Conservation (phyloP, 2,113 vertebrate species). For the Melanocharis versteri region DNA sequence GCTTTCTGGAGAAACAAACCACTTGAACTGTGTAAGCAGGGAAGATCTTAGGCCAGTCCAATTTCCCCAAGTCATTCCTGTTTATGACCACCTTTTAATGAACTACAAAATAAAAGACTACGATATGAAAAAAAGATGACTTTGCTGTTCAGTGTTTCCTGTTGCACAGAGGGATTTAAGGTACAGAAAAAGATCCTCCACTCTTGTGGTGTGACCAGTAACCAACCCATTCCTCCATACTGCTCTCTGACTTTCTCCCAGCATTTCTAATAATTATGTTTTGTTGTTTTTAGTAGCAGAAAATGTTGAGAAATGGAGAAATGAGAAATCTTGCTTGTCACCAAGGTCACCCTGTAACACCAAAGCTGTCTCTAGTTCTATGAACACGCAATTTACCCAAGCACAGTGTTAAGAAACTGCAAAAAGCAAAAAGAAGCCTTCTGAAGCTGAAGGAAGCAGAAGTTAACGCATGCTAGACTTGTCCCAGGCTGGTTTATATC, state of each 20-base stretch:
- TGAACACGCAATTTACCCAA: not conserved
- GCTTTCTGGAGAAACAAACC: not conserved
- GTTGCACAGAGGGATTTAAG: not conserved
- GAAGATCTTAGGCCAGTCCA: not conserved
- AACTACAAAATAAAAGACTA: not conserved
- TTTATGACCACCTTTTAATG: not conserved
- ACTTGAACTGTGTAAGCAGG: not conserved
- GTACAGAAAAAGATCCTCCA: not conserved
- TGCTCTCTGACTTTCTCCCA: not conserved
- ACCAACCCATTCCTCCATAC: not conserved
- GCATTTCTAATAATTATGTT: not conserved
- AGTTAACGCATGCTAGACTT: not conserved
- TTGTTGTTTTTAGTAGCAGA: not conserved
- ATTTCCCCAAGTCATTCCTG: accelerated
- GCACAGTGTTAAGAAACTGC: not conserved
- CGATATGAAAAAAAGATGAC: not conserved
- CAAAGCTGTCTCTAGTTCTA: not conserved
- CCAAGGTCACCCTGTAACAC: not conserved
- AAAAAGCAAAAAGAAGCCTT: not conserved
- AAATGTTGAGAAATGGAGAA: not conserved
- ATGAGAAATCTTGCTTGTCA: not conserved
- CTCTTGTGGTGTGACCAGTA: not conserved
- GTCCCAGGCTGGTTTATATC: not conserved
- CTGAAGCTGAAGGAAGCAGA: not conserved
- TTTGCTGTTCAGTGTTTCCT: not conserved